phyloP scores from a whole-genome alignment of 2,797 vertebrate genomes.

The Scleropages formosus region DNA sequence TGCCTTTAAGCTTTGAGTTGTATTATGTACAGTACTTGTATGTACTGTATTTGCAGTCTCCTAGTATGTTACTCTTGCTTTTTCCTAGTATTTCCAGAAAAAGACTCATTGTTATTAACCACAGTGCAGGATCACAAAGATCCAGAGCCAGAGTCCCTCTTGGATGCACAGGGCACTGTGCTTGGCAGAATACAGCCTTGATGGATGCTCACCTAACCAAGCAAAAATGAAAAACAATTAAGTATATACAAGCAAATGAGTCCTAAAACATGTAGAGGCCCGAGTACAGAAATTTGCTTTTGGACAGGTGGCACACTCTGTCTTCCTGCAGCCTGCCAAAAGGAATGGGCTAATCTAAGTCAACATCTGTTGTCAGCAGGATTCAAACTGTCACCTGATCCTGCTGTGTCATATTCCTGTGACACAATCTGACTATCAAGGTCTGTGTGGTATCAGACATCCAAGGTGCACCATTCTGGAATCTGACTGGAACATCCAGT shows the following conservation, averaged over 20 bases:
- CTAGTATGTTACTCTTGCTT: too few relatives aligned
- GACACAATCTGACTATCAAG: conserved; percentile 34
- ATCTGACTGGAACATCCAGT: conserved; percentile 42
- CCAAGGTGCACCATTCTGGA: conserved; percentile 56
- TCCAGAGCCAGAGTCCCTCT: too few relatives aligned
- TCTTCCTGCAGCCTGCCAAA: conserved; percentile 6
- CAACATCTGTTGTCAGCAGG: conserved; percentile 37
- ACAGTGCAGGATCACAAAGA: too few relatives aligned
- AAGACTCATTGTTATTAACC: too few relatives aligned
- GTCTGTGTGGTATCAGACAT: conserved; percentile 59
- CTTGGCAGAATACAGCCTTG: background rate
- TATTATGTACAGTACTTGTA: too few relatives aligned
- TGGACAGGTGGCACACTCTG: background rate
- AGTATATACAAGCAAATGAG: background rate
- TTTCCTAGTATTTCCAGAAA: too few relatives aligned
- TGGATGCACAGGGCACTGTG: background rate
- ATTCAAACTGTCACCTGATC: conserved; percentile 5
- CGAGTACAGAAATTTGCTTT: background rate
- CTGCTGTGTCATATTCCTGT: conserved; percentile 26
- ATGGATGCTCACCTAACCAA: background rate
- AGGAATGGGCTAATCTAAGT: conserved; percentile 34
- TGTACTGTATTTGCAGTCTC: too few relatives aligned
- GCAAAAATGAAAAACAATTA: background rate
- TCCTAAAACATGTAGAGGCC: background rate
- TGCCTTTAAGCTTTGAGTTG: too few relatives aligned